Conservation (phyloP, 1,140 invertebrate species). For the Papilio glaucus region DNA sequence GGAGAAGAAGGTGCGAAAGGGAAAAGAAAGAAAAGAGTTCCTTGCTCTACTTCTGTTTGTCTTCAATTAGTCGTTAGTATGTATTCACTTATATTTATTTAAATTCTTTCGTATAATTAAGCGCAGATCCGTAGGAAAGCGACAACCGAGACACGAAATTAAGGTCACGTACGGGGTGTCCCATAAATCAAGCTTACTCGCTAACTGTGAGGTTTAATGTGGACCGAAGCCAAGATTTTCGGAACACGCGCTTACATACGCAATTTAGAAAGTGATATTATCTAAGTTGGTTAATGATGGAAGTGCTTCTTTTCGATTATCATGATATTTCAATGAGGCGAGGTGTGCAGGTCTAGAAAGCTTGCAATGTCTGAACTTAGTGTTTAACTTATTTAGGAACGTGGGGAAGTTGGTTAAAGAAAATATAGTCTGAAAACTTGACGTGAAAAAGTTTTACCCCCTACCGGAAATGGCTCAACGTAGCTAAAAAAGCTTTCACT, state of each 20-base stretch:
- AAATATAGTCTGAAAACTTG: too few relatives aligned
- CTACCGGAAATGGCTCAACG: too few relatives aligned
- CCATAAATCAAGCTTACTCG: slow-evolving; percentile 26
- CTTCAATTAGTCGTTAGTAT: too few relatives aligned
- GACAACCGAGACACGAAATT: slow-evolving; percentile 23
- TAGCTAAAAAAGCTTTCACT: too few relatives aligned
- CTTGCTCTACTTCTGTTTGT: too few relatives aligned
- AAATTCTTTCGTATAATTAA: slow-evolving; percentile 2
- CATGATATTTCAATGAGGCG: background rate
- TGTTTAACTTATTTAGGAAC: background rate
- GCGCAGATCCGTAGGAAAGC: slow-evolving; percentile 16
- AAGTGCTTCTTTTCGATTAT: background rate
- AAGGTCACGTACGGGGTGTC: slow-evolving; percentile 19
- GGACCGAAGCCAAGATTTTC: slow-evolving; percentile 14
- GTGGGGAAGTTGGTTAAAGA: too few relatives aligned
- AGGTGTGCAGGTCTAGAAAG: background rate
- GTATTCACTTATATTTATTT: background rate
- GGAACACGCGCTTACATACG: slow-evolving; percentile 13
- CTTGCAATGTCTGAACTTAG: background rate
- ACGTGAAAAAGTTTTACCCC: too few relatives aligned
- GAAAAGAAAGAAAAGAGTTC: too few relatives aligned
- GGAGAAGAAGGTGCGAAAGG: too few relatives aligned
- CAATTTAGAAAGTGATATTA: slow-evolving; percentile 12
- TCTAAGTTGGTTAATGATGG: background rate
- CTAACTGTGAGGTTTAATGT: slow-evolving; percentile 19